Evolutionary conservation across 2,113 vertebrate species (phyloP).

Genomic region (Pluvialis apricaria): DNA sequence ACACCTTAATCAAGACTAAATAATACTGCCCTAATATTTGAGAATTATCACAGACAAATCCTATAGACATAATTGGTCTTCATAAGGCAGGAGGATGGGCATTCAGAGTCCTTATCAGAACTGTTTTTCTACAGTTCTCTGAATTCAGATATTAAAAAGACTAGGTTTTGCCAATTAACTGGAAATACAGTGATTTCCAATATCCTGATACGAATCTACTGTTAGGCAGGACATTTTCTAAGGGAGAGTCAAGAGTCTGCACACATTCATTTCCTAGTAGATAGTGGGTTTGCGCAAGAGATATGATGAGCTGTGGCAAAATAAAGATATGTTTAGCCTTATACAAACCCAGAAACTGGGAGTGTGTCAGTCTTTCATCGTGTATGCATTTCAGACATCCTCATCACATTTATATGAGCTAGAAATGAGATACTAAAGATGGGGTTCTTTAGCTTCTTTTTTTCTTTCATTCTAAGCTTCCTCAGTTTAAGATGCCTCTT

Average conservation of each 20-base stretch:
- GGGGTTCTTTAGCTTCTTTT: neutral
- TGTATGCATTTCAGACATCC: neutral
- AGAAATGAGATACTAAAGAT: neutral
- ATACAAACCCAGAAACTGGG: neutral
- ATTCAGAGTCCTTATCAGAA: neutral
- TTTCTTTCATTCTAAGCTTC: neutral
- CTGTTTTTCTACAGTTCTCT: neutral
- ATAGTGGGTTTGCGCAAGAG: neutral
- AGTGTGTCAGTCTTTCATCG: neutral
- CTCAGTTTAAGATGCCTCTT: neutral
- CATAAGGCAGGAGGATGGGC: neutral
- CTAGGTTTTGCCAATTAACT: neutral
- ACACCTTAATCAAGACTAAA: neutral
- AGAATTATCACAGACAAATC: neutral
- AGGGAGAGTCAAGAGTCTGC: neutral
- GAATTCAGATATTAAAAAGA: neutral
- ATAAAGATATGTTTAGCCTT: neutral
- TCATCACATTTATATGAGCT: neutral
- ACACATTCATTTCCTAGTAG: neutral
- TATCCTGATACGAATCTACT: constrained; percentile 4
- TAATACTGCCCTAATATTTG: neutral
- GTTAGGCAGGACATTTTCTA: neutral
- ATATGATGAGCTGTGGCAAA: neutral
- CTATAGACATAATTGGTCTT: neutral
- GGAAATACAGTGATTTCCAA: neutral